These are phyloP conservation scores for Gerris lacustris DNA, from an alignment of 2,888 invertebrate genomes.

Conservation along the genomic window DNA sequence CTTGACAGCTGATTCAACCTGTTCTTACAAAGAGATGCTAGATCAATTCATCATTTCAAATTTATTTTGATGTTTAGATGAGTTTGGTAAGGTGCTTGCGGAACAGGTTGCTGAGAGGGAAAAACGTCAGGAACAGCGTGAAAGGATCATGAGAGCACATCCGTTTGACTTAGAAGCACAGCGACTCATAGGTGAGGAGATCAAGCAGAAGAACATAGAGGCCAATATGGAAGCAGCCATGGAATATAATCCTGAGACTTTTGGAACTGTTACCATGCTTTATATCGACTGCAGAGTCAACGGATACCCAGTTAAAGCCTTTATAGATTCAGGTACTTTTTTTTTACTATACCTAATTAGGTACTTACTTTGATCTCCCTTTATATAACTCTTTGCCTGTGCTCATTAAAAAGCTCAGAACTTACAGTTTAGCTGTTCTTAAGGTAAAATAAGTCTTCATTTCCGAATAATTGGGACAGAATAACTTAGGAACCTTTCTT, in stretches of 20 bases:
- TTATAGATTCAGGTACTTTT: conserved; percentile 78
- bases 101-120: conserved; percentile 70
- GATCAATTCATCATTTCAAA: not conserved
- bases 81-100: conserved; percentile 60
- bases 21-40: no score
- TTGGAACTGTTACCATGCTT: conserved; percentile 92
- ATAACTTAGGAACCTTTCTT: no score
- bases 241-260: conserved; percentile 95
- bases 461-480: no score
- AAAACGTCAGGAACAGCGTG: conserved; percentile 66
- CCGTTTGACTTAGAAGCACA: conserved; percentile 92
- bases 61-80: conserved; percentile 43
- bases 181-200: conserved; percentile 84
- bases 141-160: conserved; percentile 80
- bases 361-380: no score
- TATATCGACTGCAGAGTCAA: conserved; percentile 93
- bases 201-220: conserved; percentile 86
- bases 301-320: conserved; percentile 89
- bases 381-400: no score
- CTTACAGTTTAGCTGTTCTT: no score
- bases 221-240: conserved; percentile 96
- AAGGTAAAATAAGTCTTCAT: no score
- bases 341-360: conserved; percentile 75
- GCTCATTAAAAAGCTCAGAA: no score
- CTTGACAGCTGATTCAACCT: not conserved